phyloP scores from a whole-genome alignment of 2,888 invertebrate genomes.

The Thera obeliscata region DNA sequence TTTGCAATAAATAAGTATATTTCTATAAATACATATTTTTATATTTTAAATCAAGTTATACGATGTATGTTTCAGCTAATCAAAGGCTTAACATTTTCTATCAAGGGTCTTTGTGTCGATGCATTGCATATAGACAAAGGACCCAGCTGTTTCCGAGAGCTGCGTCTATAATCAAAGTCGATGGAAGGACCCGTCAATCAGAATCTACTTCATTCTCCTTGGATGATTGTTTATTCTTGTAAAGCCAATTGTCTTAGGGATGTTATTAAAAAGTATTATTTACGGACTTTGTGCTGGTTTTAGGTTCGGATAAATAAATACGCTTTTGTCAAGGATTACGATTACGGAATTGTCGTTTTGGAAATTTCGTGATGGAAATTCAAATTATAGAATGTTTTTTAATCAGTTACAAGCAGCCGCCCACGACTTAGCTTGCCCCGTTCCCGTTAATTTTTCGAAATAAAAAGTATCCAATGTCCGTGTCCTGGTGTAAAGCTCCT shows the following conservation, averaged over 20 bases:
- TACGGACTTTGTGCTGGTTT: slow-evolving; percentile 2
- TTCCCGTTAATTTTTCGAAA: too few relatives aligned
- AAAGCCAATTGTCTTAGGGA: slow-evolving; percentile 40
- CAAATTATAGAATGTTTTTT: too few relatives aligned
- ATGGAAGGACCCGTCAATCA: slow-evolving; percentile 38
- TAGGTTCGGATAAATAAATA: neutral
- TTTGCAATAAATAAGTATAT: too few relatives aligned
- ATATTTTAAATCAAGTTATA: too few relatives aligned
- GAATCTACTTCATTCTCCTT: slow-evolving; percentile 19
- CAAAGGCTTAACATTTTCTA: too few relatives aligned
- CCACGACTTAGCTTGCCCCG: too few relatives aligned
- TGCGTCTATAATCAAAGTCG: slow-evolving; percentile 37
- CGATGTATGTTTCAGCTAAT: too few relatives aligned
- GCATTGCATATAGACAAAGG: neutral
- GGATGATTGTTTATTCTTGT: slow-evolving; percentile 37
- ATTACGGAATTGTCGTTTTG: slow-evolving; percentile 3
- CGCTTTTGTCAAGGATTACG: neutral
- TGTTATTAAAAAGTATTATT: slow-evolving; percentile 41
- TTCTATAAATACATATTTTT: too few relatives aligned
- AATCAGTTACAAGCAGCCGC: too few relatives aligned
- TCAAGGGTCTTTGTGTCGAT: too few relatives aligned
- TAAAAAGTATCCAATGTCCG: too few relatives aligned
- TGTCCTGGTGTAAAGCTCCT: too few relatives aligned
- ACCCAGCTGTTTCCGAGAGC: slow-evolving; percentile 7
- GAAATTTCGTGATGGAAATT: neutral